Conservation (phyloP, 2,797 vertebrate genomes). For the Ceryle rudis region DNA sequence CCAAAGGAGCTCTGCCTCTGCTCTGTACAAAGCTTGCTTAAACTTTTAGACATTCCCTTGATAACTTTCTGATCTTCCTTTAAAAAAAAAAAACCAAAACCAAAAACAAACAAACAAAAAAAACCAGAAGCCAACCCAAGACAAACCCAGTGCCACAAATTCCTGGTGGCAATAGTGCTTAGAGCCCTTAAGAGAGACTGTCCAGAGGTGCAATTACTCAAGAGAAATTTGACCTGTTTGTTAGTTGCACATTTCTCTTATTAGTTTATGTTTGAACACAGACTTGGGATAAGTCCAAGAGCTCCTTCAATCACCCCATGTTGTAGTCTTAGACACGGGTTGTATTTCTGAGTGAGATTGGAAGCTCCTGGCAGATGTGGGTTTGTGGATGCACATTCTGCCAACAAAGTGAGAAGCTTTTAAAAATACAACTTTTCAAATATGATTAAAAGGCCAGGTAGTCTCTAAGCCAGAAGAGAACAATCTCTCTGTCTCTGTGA, state of each 20-base stretch:
- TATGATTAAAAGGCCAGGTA: conserved; percentile 29
- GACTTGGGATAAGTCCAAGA: not conserved
- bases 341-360: not conserved
- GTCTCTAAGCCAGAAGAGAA: conserved; percentile 14
- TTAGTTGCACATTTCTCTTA: not conserved
- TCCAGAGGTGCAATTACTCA: not conserved
- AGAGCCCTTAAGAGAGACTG: not conserved
- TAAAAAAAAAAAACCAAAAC: too few relatives aligned
- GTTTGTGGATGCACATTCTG: not conserved
- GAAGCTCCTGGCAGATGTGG: not conserved
- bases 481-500: conserved; percentile 34
- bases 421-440: not conserved
- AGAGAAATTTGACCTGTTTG: not conserved
- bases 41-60: not conserved
- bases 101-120: too few relatives aligned
- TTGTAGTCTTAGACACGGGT: not conserved
- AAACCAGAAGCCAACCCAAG: not conserved
- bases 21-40: not conserved
- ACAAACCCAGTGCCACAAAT: not conserved
- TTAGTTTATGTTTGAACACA: not conserved
- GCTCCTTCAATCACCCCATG: not conserved
- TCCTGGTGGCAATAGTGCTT: not conserved
- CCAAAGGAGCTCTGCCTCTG: not conserved
- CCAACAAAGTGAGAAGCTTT: not conserved
- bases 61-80: not conserved